Percentiles rank a stretch among this genome's conserved stretches.
Conservation (phyloP, 2,888 invertebrate species). For the Brachyptera putata region DNA sequence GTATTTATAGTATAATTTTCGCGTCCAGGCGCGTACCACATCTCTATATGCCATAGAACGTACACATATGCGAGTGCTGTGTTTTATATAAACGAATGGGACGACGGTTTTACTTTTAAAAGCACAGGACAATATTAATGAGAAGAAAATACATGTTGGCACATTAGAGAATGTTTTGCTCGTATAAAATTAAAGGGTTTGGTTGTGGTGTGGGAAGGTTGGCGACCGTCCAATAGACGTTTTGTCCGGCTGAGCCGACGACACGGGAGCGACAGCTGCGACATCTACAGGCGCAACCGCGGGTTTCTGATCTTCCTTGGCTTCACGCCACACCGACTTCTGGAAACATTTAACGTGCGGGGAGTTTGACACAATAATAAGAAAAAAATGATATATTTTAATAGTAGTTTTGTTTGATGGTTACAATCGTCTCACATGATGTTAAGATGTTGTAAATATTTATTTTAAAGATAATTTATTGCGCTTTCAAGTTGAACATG, state of each 20-base stretch:
- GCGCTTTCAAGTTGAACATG: too few relatives aligned
- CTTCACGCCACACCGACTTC: neutral
- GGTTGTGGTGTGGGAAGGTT: conserved; percentile 10
- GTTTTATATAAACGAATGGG: conserved; percentile 24
- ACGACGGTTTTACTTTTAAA: conserved; percentile 5
- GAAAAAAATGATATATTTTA: conserved; percentile 1
- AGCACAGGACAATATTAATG: conserved; percentile 26
- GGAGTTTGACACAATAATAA: neutral
- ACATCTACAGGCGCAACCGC: neutral
- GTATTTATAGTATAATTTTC: too few relatives aligned
- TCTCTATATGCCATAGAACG: neutral
- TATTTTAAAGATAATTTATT: neutral
- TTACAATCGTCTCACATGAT: neutral
- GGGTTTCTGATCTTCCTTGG: neutral
- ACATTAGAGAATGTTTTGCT: conserved; percentile 22
- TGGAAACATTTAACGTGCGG: conserved; percentile 10
- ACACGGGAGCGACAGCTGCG: conserved; percentile 4
- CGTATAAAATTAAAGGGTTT: conserved; percentile 23
- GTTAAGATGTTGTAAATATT: neutral
- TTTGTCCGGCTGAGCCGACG: neutral
- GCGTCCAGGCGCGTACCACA: too few relatives aligned
- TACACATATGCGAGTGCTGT: neutral
- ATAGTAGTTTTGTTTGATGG: neutral
- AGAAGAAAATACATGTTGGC: conserved; percentile 31
- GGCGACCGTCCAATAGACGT: neutral